phyloP scores from a whole-genome alignment of 2,113 vertebrate species.

The Ammodytes dubius region DNA sequence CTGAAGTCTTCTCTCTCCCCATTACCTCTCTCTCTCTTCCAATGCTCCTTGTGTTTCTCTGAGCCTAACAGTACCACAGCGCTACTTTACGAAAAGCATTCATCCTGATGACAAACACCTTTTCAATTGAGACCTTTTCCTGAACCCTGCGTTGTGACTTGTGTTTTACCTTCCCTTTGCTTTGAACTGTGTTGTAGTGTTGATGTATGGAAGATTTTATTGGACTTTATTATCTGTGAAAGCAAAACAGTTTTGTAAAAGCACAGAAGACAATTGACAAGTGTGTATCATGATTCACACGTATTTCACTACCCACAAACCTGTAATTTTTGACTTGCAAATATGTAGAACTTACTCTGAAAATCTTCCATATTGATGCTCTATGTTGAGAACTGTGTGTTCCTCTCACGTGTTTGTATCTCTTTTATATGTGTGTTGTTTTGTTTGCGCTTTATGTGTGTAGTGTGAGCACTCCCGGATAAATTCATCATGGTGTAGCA shows the following conservation, averaged over 20 bases:
- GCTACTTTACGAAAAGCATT: conserved; percentile 4
- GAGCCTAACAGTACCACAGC: not conserved
- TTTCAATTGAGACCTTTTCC: conserved; percentile 13
- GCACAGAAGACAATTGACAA: too few species aligned
- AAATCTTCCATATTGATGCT: too few species aligned
- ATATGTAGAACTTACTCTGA: too few species aligned
- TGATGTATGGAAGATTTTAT: too few species aligned
- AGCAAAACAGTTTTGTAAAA: too few species aligned
- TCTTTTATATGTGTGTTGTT: conserved; percentile 19
- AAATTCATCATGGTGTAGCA: conserved; percentile 78
- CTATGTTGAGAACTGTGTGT: conserved; percentile 12
- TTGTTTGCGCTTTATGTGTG: conserved; percentile 32
- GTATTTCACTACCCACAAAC: too few species aligned
- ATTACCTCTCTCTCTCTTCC: not conserved
- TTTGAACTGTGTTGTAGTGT: not conserved
- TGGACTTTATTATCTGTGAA: too few species aligned
- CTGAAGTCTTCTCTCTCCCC: not conserved
- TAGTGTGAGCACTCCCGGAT: conserved; percentile 78
- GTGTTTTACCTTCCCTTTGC: not conserved
- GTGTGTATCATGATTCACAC: too few species aligned
- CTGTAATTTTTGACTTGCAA: too few species aligned
- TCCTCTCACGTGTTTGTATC: conserved; percentile 7
- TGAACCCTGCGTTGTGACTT: not conserved
- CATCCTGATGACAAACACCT: conserved; percentile 15
- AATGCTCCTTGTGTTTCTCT: not conserved